phyloP scores from a whole-genome alignment of 23 tunicate genomes.

The Clavelina lepadiformis region DNA sequence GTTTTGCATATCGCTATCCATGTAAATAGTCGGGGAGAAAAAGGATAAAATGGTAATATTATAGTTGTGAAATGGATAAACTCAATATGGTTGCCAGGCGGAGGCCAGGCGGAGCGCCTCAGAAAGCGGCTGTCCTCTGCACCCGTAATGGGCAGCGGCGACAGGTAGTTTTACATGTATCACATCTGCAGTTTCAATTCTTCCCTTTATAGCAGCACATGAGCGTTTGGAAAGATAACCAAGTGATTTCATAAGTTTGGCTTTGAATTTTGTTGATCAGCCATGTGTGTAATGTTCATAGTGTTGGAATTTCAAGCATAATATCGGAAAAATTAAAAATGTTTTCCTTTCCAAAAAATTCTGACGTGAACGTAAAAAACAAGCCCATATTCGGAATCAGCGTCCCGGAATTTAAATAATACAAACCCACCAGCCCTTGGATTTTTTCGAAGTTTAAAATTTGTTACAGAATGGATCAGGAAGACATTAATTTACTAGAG shows the following conservation, averaged over 20 bases:
- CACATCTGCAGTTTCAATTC: not conserved
- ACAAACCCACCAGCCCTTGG: not conserved
- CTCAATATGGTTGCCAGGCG: no score
- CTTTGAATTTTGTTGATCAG: slow-evolving; percentile 1
- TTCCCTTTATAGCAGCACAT: not conserved
- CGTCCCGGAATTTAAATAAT: not conserved
- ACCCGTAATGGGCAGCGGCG: no score
- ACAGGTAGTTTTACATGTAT: not conserved
- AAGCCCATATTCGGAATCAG: slow-evolving; percentile 1
- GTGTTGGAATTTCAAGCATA: not conserved
- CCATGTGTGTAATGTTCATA: not conserved
- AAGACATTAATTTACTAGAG: no score
- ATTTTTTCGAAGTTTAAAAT: no score
- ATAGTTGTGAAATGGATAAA: no score
- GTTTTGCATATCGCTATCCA: no score
- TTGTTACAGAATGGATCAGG: no score
- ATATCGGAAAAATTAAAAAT: not conserved
- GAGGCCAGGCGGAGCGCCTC: no score
- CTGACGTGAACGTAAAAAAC: not conserved
- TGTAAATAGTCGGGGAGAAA: no score
- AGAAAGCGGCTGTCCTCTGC: no score
- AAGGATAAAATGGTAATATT: no score
- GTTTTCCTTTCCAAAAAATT: not conserved
- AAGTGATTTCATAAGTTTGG: not conserved
- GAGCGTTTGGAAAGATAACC: not conserved